phyloP scores from a whole-genome alignment of 2,888 invertebrate species.

The Neoaliturus tenellus region DNA sequence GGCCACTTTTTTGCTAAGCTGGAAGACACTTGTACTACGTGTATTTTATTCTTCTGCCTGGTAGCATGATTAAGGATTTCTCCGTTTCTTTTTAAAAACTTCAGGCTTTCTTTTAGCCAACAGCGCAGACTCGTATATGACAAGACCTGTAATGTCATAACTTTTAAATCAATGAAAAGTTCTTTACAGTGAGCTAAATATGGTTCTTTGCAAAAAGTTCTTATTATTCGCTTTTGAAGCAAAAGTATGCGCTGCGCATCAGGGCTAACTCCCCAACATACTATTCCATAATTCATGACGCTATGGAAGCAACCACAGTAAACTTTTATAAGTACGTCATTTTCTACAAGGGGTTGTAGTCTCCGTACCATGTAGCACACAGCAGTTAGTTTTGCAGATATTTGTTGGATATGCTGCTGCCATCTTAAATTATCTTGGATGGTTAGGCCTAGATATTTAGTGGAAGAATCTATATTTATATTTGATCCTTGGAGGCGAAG shows the following conservation, averaged over 20 bases:
- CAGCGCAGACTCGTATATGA: conserved; percentile 5
- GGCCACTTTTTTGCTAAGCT: neutral
- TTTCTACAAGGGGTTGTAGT: neutral
- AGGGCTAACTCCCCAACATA: conserved; percentile 10
- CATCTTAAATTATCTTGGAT: neutral
- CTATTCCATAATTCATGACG: conserved; percentile 11
- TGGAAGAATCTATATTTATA: neutral
- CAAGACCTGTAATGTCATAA: conserved; percentile 1
- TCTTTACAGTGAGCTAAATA: conserved; percentile 24
- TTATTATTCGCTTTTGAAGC: conserved; percentile 1
- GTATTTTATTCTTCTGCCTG: neutral
- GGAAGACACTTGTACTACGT: neutral
- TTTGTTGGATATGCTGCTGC: conserved; percentile 10
- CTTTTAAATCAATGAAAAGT: conserved; percentile 3
- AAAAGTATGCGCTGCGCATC: conserved; percentile 5
- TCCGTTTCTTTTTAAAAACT: neutral
- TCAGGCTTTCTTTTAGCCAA: conserved; percentile 21
- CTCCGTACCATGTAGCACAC: conserved; percentile 1
- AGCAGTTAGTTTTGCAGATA: neutral
- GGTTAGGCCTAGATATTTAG: neutral
- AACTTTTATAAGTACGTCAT: neutral
- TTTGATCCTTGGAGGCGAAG: neutral
- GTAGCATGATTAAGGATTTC: neutral
- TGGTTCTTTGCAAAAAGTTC: neutral
- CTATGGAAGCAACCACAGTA: conserved; percentile 43